Conservation (phyloP, 2,113 vertebrate species). For the Dicerorhinus sumatrensis region DNA sequence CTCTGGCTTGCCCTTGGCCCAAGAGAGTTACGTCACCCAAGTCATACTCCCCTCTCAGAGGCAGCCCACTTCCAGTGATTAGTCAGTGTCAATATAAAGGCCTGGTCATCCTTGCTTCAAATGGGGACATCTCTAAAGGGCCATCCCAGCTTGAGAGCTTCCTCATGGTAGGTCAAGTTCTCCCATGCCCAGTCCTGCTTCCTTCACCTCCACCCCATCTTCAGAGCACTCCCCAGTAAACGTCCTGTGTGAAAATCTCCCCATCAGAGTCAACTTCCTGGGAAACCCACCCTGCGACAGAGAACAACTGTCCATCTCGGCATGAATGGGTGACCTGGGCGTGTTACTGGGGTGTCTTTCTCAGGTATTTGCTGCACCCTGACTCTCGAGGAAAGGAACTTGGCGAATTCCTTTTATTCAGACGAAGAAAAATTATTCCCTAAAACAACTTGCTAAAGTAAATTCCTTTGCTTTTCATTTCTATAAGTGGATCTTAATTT, state of each 20-base stretch:
- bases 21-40: background rate
- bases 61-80: background rate
- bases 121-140: background rate
- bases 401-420: background rate
- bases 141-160: background rate
- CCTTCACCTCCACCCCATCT: background rate
- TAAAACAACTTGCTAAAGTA: background rate
- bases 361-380: background rate
- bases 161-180: background rate
- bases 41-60: background rate
- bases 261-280: background rate
- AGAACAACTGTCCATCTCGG: background rate
- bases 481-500: background rate
- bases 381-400: background rate
- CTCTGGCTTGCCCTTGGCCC: background rate
- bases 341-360: accelerated
- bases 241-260: background rate
- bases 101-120: background rate
- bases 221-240: background rate
- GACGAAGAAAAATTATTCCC: background rate
- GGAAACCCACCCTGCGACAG: background rate
- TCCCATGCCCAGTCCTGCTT: background rate
- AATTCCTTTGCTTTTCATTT: background rate
- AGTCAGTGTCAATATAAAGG: background rate
- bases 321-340: background rate